Base-by-base conservation (phyloP, 2,797 vertebrate species). In the Melopsittacus undulatus region DNA sequence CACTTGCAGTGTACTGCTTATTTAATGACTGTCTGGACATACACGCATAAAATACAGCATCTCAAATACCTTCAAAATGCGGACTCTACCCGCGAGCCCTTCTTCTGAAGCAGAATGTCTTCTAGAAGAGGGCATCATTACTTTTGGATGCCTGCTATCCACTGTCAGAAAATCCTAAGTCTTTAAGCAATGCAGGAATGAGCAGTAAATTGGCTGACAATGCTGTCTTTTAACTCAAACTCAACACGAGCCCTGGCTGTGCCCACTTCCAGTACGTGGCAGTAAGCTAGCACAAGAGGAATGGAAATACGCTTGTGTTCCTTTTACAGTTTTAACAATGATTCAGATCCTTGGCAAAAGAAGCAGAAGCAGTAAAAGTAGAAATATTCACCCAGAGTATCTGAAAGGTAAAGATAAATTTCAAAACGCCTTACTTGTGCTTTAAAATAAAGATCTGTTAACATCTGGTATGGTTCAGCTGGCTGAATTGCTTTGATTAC, bases 401-500 rank as follows among this genome's bases (percentile, higher is more conserved):
- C 75, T 84, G 63, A 80, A 90, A 94, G 94, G 67, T 79, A 84
- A 89, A 96, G 78, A 89, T 51, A 75, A 67, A 85, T 83, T 90
- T 92, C 52, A 69, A 86, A 90, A 91, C 0, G 11, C 21, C 32
- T 91, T 36, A 4, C 30, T 90, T 69, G 56, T 14, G n/a, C 27
- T 78, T 75, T 76, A 84, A 94, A 96, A 87, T 74, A 93, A 83
- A 92, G 91, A 86, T 78, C 56, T 84, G 69, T 64, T 87, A 86
- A 84, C 92, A 96, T 89, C 89, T 96, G 89, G 67, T 77, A 73
- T 11, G 66, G 43, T 94, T 95, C 87, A 84, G 63, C 59, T 90
- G 74, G 32, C 64, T 96, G 83, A 95, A 94, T 89, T 83, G 77
- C 75, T 87, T 78, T 92, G 52, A 87, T 87, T 95, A 93, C 63